Evolutionary conservation across 1,140 invertebrate genomes (phyloP).

Genomic region (Zaprionus camerounensis): DNA sequence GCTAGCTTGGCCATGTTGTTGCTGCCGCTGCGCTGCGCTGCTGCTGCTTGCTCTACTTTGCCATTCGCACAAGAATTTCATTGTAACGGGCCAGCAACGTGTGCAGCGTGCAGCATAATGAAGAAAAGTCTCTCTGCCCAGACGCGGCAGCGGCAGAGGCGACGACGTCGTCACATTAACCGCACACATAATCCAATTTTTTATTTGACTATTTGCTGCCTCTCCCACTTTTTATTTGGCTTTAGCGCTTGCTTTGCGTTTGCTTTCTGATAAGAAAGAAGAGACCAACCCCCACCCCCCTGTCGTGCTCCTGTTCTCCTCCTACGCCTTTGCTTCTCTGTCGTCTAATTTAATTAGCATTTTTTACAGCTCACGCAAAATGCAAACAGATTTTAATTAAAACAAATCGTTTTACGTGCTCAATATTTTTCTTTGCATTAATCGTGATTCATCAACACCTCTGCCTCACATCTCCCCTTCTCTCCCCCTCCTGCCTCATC

Average conservation of each 20-base stretch:
- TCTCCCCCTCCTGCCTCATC: background rate
- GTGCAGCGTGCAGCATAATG: constrained; percentile 62
- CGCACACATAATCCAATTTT: constrained; percentile 78
- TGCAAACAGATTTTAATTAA: constrained; percentile 77
- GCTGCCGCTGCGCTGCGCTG: constrained; percentile 38
- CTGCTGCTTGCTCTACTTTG: constrained; percentile 71
- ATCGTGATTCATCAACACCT: constrained; percentile 41
- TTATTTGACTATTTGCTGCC: constrained; percentile 37
- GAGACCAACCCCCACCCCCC: background rate
- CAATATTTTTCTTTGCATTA: constrained; percentile 48
- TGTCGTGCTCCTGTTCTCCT: background rate
- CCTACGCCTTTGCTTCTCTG: background rate
- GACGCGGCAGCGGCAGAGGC: constrained; percentile 18
- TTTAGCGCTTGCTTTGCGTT: constrained; percentile 56
- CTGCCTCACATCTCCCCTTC: background rate
- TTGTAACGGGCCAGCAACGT: constrained; percentile 63
- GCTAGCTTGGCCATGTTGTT: constrained; percentile 44
- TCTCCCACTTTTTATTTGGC: constrained; percentile 57
- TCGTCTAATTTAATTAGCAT: constrained; percentile 73
- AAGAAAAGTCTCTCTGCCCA: constrained; percentile 64
- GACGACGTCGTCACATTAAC: constrained; percentile 51
- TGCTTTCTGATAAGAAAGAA: constrained; percentile 69
- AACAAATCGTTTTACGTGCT: constrained; percentile 67
- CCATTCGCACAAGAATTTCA: constrained; percentile 75
- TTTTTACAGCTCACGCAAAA: constrained; percentile 69